phyloP scores from a whole-genome alignment of 2,797 vertebrate genomes.

The Agapornis canus region DNA sequence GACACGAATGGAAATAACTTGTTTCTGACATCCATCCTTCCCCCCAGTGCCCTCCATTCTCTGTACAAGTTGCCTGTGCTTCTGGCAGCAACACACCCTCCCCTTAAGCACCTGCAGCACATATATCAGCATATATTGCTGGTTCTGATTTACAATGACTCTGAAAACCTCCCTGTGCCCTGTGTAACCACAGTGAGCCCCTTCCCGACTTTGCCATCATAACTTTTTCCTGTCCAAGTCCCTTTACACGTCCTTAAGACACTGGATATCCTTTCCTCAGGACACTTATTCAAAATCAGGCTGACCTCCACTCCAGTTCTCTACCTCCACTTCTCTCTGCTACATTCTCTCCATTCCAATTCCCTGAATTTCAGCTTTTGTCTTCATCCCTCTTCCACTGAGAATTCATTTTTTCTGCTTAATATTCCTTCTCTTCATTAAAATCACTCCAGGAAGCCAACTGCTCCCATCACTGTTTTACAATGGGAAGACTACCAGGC shows the following conservation, averaged over 20 bases:
- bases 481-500: neutral
- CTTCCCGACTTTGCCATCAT: neutral
- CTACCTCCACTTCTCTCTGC: neutral
- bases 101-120: neutral
- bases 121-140: accelerated
- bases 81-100: neutral
- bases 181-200: neutral
- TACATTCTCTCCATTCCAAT: neutral
- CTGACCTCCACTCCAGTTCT: neutral
- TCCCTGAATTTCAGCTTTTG: neutral
- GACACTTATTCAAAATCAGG: neutral
- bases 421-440: neutral
- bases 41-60: neutral
- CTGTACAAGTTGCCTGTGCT: neutral
- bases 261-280: neutral
- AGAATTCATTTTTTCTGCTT: neutral
- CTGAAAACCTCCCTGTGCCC: neutral
- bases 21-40: neutral
- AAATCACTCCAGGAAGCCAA: neutral
- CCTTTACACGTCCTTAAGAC: neutral
- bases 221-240: neutral
- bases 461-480: neutral
- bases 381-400: neutral
- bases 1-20: neutral
- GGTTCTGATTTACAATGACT: neutral